phyloP scores from a whole-genome alignment of 2,113 vertebrate genomes.

The Siniperca knerii region DNA sequence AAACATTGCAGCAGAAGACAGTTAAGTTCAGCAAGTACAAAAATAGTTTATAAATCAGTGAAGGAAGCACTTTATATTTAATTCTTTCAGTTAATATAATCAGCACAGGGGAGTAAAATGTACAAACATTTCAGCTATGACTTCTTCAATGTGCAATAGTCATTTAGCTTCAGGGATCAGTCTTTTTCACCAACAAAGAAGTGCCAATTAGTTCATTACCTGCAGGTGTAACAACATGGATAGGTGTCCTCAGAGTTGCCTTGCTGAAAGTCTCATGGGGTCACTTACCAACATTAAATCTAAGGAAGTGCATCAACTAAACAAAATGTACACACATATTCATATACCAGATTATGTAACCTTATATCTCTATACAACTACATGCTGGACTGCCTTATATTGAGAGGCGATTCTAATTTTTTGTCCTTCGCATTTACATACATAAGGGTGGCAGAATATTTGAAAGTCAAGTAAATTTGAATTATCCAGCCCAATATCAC shows the following conservation, averaged over 20 bases:
- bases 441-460: too few relatives aligned
- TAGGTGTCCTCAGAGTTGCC: constrained; percentile 8
- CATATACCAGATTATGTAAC: background rate
- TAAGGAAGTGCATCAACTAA: background rate
- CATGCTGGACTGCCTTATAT: background rate
- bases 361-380: background rate
- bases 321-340: background rate
- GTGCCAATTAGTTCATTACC: constrained; percentile 8
- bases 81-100: background rate
- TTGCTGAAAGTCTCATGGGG: background rate
- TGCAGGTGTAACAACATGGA: background rate
- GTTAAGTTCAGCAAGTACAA: too few relatives aligned
- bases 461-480: too few relatives aligned
- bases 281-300: background rate
- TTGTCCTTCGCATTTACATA: too few relatives aligned
- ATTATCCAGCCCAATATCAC: too few relatives aligned
- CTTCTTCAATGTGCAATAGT: background rate
- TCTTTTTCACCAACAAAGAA: background rate
- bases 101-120: background rate
- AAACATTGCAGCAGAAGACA: background rate
- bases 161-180: background rate
- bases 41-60: too few relatives aligned
- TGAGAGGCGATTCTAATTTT: background rate
- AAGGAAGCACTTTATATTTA: background rate
- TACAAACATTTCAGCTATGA: background rate